Percentiles rank a stretch among this genome's conserved stretches.
phyloP scores from a whole-genome alignment of 2,113 vertebrate genomes.

The Xiphorhynchus elegans region DNA sequence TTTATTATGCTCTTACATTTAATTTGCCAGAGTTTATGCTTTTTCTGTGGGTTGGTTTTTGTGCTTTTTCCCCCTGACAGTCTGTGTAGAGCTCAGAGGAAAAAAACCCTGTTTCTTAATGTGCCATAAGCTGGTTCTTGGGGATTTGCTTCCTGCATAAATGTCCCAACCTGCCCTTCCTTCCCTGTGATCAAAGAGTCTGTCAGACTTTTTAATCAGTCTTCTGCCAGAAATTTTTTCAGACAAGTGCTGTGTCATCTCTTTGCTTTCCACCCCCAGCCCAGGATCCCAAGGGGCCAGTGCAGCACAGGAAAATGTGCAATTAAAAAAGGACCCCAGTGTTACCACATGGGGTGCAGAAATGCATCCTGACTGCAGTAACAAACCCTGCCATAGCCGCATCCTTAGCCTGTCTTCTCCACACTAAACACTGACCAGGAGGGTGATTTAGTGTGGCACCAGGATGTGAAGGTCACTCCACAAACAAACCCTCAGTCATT shows the following conservation, averaged over 20 bases:
- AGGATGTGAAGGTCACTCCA: neutral
- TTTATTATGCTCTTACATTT: slow-evolving; percentile 37
- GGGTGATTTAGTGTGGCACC: neutral
- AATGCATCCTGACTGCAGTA: neutral
- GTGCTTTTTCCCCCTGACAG: neutral
- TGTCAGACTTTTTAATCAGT: neutral
- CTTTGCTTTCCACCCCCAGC: neutral
- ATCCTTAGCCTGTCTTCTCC: neutral
- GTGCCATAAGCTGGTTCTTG: neutral
- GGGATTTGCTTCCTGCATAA: neutral
- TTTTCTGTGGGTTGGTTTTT: neutral
- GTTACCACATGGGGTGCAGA: neutral
- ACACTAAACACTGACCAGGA: accelerated
- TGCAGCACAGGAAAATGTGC: neutral
- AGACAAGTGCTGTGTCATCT: neutral
- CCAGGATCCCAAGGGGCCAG: neutral
- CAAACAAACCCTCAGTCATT: neutral
- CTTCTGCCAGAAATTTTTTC: neutral
- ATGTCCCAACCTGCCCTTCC: neutral
- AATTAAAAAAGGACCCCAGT: neutral
- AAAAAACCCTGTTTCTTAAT: neutral
- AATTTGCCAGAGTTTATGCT: slow-evolving; percentile 11
- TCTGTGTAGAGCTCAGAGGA: neutral
- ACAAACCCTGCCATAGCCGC: accelerated
- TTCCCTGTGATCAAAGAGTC: neutral